A percentile compares a stretch with the other conserved stretches of the same genome.
phyloP scores from a whole-genome alignment of 2,113 vertebrate genomes.

The Chaetops frenatus region DNA sequence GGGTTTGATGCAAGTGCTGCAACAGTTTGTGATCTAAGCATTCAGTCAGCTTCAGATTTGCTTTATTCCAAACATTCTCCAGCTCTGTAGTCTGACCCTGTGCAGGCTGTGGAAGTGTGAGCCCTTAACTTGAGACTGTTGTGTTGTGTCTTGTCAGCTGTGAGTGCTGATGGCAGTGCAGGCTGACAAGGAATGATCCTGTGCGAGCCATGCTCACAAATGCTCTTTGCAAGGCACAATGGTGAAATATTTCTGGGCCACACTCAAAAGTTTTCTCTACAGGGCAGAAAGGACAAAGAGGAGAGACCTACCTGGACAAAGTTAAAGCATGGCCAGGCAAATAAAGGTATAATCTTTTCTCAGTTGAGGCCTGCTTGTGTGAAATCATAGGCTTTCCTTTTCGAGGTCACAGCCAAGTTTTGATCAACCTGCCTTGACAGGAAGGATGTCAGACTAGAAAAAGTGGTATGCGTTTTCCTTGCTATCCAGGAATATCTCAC shows the following conservation, averaged over 20 bases:
- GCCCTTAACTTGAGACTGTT: neutral
- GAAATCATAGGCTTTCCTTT: neutral
- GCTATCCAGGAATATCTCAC: neutral
- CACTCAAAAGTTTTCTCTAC: neutral
- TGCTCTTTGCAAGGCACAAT: neutral
- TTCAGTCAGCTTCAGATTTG: neutral
- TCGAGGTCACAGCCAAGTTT: neutral
- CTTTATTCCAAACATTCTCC: neutral
- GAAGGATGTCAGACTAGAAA: neutral
- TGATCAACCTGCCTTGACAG: neutral
- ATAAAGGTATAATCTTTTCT: neutral
- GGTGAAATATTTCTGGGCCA: neutral
- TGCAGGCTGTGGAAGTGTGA: neutral
- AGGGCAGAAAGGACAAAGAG: neutral
- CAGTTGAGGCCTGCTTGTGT: neutral
- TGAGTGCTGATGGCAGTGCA: accelerated
- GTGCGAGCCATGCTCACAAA: neutral
- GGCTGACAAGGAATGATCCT: neutral
- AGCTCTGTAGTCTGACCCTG: neutral
- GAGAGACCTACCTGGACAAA: neutral
- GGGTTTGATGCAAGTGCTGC: neutral
- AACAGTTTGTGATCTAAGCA: neutral
- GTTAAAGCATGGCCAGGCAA: neutral
- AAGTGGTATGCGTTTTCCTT: neutral
- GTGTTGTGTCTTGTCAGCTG: neutral